Evolutionary conservation across 2,113 vertebrate species (phyloP).

Genomic region (Cavia aperea): DNA sequence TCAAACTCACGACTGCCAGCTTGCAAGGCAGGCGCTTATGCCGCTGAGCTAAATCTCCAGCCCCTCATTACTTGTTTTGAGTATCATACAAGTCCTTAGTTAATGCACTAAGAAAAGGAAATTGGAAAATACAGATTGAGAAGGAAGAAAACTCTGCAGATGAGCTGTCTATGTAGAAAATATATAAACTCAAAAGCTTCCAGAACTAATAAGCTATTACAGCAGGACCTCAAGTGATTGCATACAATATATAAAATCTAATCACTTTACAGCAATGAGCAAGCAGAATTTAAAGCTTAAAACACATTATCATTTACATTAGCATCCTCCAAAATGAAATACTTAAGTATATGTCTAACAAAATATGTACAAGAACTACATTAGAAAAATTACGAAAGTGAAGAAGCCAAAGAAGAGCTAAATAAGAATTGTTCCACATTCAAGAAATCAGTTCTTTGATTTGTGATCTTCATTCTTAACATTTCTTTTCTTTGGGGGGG

Average conservation of each 20-base stretch:
- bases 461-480: not conserved
- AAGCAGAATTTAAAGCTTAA: not conserved
- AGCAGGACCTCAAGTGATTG: not conserved
- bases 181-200: not conserved
- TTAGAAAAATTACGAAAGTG: not conserved
- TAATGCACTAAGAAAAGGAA: not conserved
- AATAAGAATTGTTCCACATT: not conserved
- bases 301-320: not conserved
- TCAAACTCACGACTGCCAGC: too few relatives aligned
- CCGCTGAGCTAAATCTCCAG: too few relatives aligned
- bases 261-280: not conserved
- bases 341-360: not conserved
- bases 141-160: not conserved
- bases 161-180: not conserved
- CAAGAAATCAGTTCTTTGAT: not conserved
- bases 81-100: not conserved
- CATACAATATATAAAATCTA: not conserved
- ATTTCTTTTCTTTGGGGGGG: too few relatives aligned
- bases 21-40: too few relatives aligned
- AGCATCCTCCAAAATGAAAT: not conserved
- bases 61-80: not conserved
- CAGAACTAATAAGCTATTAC: not conserved
- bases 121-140: not conserved
- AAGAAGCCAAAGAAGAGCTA: not conserved
- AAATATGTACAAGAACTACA: not conserved